Evolutionary conservation across 2,113 vertebrate species (phyloP), one percentile per base, ranked within the genome.

Genomic region (Serilophus lunatus): DNA sequence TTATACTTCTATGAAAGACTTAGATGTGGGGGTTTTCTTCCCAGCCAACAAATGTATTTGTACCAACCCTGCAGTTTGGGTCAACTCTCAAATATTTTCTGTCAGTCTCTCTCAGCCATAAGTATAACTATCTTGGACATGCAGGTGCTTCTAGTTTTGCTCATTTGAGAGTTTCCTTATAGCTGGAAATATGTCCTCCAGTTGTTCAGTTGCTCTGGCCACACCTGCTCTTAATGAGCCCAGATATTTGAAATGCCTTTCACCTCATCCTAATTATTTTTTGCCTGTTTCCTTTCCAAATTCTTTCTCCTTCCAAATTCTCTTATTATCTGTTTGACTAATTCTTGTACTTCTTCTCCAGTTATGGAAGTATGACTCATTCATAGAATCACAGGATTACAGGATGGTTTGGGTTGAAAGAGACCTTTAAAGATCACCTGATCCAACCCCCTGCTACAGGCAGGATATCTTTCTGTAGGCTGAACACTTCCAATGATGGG

Each of bases 11-110:
- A 47, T 79, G n/a, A 74, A 87, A 26, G 36, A 89, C 70, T 93
- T 78, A 66, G 9, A n/a, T 49, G 61, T 44, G 11, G 4, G 5
- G 0, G 1, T 6, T 42, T 15, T 50, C 53, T 45, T 6, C 31
- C 20, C n/a, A 49, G 57, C 8, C 31, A 84, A 66, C 65, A 89
- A 94, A 66, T 5, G 3, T 19, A 24, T 82, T 75, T 75, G 15
- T 63, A 75, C 23, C 49, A 63, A 24, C 5, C 23, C 3, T 0
- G 1, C 10, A 50, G 18, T 71, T 49, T 71, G 65, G 12, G 29
- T 82, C 35, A 82, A 9, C 79, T 57, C 14, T 81, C 42, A 77
- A 35, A 13, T 79, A 66, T 79, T 87, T 90, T 71, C 31, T 92
- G 68, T 74, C 69, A 42, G 28, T n/a, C 19, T 71, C 17, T 78